A percentile compares a stretch with the other conserved stretches of the same genome.
phyloP scores from a whole-genome alignment of 2,113 vertebrate genomes.

The Candoia aspera region DNA sequence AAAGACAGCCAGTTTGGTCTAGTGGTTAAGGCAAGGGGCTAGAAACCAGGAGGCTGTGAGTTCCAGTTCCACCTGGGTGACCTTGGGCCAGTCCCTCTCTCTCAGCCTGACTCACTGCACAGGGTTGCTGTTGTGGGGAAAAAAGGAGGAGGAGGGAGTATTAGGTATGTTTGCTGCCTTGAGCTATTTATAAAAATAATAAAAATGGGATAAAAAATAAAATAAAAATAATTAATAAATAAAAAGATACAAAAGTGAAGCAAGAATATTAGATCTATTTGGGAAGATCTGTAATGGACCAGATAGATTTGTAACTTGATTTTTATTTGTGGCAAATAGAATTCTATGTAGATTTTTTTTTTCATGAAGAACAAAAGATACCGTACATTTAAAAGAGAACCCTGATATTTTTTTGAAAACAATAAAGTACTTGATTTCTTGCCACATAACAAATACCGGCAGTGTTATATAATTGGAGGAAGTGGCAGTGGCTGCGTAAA shows the following conservation, averaged over 20 bases:
- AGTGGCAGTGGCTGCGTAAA: neutral
- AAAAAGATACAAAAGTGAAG: neutral
- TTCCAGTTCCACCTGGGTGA: too few species aligned
- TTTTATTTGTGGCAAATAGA: neutral
- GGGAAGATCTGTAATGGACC: neutral
- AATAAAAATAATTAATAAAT: too few species aligned
- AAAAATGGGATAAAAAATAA: too few species aligned
- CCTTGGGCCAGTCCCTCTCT: too few species aligned
- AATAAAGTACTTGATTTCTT: neutral
- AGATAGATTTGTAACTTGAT: neutral
- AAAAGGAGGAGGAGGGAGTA: too few species aligned
- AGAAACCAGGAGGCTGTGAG: too few species aligned
- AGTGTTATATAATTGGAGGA: neutral
- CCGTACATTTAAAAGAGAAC: neutral
- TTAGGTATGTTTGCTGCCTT: too few species aligned
- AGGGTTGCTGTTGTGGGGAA: too few species aligned
- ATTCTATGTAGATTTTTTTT: neutral
- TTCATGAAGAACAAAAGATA: neutral
- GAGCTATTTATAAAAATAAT: too few species aligned
- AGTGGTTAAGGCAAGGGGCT: too few species aligned
- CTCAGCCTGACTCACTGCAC: too few species aligned
- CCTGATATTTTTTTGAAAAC: neutral
- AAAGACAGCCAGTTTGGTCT: too few species aligned
- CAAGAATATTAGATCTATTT: neutral
- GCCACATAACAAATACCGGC: accelerated